These are phyloP conservation scores for Eristalis tenax DNA, from an alignment of 2,888 invertebrate genomes.

Conservation along the genomic window DNA sequence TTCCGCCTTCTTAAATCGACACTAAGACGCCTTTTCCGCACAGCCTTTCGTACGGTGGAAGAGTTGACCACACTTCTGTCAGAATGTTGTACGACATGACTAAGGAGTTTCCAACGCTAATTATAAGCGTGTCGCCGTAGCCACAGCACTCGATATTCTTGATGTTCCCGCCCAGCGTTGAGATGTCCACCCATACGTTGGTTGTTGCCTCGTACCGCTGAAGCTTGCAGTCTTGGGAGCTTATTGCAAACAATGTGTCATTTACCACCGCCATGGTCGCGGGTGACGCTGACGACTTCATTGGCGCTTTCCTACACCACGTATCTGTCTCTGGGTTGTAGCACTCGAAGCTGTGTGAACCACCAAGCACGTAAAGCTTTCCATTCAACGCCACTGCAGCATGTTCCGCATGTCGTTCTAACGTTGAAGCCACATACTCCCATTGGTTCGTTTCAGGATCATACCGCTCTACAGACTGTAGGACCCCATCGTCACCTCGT, in stretches of 20 bases:
- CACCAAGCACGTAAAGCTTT: not conserved
- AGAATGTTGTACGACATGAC: not conserved
- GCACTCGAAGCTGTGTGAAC: not conserved
- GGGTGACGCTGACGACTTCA: not conserved
- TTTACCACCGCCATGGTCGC: not conserved
- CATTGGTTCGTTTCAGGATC: not conserved
- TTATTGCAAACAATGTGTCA: not conserved
- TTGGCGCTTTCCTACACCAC: not conserved
- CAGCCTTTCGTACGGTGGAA: not conserved
- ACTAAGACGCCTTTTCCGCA: not conserved
- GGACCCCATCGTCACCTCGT: not conserved
- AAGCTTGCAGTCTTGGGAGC: not conserved
- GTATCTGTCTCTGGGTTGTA: not conserved
- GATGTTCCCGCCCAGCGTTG: not conserved
- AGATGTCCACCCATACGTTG: not conserved
- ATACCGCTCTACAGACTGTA: not conserved
- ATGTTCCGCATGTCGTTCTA: not conserved
- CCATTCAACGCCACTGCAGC: not conserved
- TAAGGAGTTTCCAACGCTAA: not conserved
- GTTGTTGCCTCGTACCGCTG: not conserved
- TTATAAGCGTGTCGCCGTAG: not conserved
- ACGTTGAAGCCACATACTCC: conserved; percentile 1
- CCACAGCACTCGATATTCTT: not conserved
- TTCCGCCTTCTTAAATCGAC: not conserved
- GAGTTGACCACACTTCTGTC: not conserved